phyloP scores from a whole-genome alignment of 2,888 invertebrate species.

The Sycophila texana region DNA sequence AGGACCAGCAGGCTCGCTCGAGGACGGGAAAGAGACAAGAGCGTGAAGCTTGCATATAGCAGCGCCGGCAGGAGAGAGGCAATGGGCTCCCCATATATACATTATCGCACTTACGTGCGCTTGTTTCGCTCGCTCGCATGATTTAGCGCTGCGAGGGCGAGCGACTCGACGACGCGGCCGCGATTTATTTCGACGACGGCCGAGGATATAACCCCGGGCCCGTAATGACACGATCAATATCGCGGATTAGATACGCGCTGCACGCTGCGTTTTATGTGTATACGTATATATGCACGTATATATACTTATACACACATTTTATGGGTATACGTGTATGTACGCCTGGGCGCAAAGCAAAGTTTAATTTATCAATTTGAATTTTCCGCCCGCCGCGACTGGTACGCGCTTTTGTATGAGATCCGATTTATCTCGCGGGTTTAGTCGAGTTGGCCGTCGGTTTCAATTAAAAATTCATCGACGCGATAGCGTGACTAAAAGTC shows the following conservation, averaged over 20 bases:
- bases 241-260: constrained; percentile 13
- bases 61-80: neutral
- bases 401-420: neutral
- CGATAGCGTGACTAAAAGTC: no score
- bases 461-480: neutral
- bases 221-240: constrained; percentile 31
- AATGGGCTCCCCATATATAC: neutral
- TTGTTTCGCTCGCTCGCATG: constrained; percentile 1
- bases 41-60: neutral
- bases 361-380: no score
- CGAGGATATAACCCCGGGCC: neutral
- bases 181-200: neutral
- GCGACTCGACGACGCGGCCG: neutral
- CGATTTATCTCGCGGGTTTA: neutral
- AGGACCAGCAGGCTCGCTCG: no score
- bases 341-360: no score
- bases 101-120: neutral
- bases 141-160: neutral
- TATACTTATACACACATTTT: no score
- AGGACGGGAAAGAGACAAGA: neutral
- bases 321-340: no score
- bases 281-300: no score
- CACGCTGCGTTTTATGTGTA: neutral
- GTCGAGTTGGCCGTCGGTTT: neutral
- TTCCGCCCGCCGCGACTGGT: neutral